Percentiles rank a stretch among this genome's conserved stretches.
phyloP scores from a whole-genome alignment of 2,113 vertebrate genomes.

The Engystomops pustulosus region DNA sequence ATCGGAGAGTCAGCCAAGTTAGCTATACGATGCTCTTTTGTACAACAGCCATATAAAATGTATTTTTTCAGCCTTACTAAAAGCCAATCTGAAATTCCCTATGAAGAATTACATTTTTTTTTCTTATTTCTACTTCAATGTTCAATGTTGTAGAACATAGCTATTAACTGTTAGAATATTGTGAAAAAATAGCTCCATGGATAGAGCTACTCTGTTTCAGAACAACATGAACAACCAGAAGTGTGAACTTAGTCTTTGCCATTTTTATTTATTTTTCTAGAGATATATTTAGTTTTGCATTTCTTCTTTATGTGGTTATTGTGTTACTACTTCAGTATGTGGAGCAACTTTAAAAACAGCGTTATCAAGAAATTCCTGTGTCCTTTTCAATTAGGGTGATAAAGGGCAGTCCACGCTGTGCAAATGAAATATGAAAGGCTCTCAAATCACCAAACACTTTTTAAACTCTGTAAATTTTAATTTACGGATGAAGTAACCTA shows the following conservation, averaged over 20 bases:
- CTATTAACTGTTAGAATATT: not conserved
- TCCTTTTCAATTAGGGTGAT: slow-evolving; percentile 50
- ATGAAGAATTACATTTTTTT: too few species aligned
- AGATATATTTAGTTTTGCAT: too few species aligned
- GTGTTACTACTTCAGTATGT: not conserved
- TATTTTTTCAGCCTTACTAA: too few species aligned
- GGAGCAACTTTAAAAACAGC: slow-evolving; percentile 7
- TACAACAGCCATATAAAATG: too few species aligned
- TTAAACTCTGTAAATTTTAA: slow-evolving; percentile 35
- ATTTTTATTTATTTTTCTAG: too few species aligned
- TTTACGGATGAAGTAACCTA: slow-evolving; percentile 15
- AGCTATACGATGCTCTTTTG: too few species aligned
- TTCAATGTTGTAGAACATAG: not conserved
- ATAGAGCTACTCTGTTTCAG: not conserved
- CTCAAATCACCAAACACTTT: slow-evolving; percentile 30
- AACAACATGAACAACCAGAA: too few species aligned
- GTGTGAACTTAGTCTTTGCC: too few species aligned
- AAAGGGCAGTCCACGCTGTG: slow-evolving; percentile 37
- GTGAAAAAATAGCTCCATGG: not conserved
- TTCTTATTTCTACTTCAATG: not conserved
- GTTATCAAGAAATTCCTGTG: slow-evolving; percentile 51
- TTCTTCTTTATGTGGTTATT: not conserved
- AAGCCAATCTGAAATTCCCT: too few species aligned
- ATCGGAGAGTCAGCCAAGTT: too few species aligned
- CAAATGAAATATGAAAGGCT: slow-evolving; percentile 36